Evolutionary conservation across 1,140 invertebrate genomes (phyloP).

Genomic region (Lerema accius): DNA sequence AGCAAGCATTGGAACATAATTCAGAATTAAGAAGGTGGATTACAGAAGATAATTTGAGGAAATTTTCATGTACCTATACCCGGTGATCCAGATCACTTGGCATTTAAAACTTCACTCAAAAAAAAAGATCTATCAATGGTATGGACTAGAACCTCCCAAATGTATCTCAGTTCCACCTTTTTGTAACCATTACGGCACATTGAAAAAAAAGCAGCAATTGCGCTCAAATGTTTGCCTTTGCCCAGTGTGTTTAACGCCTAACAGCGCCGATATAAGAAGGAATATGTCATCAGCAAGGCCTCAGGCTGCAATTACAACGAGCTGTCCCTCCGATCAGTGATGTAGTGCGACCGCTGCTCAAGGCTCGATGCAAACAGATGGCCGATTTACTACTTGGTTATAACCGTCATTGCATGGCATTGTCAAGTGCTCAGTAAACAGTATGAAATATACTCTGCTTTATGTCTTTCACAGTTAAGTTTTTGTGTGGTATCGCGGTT

Average conservation of each 20-base stretch:
- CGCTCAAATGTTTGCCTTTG: not conserved
- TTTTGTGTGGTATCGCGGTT: no score
- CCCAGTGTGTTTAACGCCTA: not conserved
- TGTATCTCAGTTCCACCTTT: no score
- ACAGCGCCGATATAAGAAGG: slow-evolving; percentile 51
- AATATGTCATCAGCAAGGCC: slow-evolving; percentile 71
- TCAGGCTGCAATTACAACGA: slow-evolving; percentile 59
- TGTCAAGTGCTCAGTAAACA: not conserved
- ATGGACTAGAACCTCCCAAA: no score
- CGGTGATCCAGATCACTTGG: no score
- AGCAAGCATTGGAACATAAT: no score
- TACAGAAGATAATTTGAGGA: no score
- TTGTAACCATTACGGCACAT: no score
- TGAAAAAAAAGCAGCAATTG: no score
- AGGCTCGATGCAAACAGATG: slow-evolving; percentile 28
- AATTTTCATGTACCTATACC: no score
- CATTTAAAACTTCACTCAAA: no score
- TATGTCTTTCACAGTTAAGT: not conserved
- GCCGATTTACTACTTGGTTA: not conserved
- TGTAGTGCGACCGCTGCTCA: slow-evolving; percentile 57
- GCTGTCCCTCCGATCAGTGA: slow-evolving; percentile 51
- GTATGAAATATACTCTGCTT: not conserved
- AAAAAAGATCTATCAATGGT: no score
- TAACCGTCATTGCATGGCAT: slow-evolving; percentile 8
- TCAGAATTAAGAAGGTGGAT: no score